Base-by-base conservation (phyloP, 37 sponge, comb jelly and placozoan species). In the Aplysina aerophoba region DNA sequence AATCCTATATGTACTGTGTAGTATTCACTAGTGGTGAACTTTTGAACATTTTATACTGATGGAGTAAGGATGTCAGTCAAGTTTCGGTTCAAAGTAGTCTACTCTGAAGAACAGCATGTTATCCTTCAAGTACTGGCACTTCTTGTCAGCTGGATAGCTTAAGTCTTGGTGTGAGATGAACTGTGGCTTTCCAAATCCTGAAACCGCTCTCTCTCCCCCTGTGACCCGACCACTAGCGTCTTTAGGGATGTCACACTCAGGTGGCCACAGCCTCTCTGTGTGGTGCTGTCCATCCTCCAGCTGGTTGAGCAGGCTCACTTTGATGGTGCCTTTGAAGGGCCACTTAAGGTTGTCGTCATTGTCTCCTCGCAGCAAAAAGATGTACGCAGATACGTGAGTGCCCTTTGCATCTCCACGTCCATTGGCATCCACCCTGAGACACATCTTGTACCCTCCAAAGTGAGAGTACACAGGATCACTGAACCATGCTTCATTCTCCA, bases 401-500 rank as follows among this genome's bases (percentile, higher is more conserved):
- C 54, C 24, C n/a, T 40, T 50, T 17, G 25, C 44, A 0, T 21
- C 25, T 36, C 50, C 53, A 75, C 41, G 17, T 6, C 85, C 85
- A 71, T 71, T 84, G 3, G 74, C 25, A 31, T 73, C 71, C 31
- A 84, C 85, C 24, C 59, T 40, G 19, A 84, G 59, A 56, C 85
- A 84, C 85, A 84, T 84, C 31, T 56, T 50, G 74, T 84, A 84
- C 25, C 85, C 85, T 53, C 85, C 85, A 44, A 31, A 71, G 50
- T 84, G 74, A 35, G 85, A 57, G 59, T 84, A 84, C 40, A 84
- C 50, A 16, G 85, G 59, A 55, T 50, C 27, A 31, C 85, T 84
- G 58, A n/a, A 54, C 74, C 73, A 84, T 1, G 21, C 21, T 71
- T 44, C 74, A 31, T 84, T 59, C 35, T 71, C 37, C 27, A n/a